phyloP scores from a whole-genome alignment of 2,888 invertebrate species.

The Calameuta filiformis region DNA sequence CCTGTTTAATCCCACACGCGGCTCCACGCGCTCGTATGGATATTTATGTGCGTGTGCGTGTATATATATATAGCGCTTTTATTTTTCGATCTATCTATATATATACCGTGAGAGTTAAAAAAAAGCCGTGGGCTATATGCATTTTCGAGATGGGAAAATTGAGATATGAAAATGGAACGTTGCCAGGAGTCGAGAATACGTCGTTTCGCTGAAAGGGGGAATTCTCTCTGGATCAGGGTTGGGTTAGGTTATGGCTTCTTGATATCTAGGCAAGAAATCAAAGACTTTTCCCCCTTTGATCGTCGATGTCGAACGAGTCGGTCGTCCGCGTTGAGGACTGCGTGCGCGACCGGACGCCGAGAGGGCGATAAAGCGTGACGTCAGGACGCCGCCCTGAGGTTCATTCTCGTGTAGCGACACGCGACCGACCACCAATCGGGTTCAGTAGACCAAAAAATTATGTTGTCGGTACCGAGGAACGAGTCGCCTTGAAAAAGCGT shows the following conservation, averaged over 20 bases:
- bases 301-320: background rate
- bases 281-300: background rate
- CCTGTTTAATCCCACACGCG: background rate
- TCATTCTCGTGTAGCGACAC: conserved; percentile 13
- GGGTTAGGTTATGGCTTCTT: background rate
- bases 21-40: background rate
- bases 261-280: background rate
- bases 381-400: conserved; percentile 12
- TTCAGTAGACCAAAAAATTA: conserved; percentile 23
- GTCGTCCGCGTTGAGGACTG: background rate
- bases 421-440: conserved; percentile 25
- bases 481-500: background rate
- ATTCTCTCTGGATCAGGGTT: background rate
- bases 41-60: background rate
- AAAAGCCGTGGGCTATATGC: background rate
- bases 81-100: background rate
- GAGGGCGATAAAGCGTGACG: conserved; percentile 13
- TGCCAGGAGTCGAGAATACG: background rate
- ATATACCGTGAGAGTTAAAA: background rate
- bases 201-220: background rate
- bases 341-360: conserved; percentile 14
- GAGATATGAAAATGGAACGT: background rate
- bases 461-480: conserved; percentile 8
- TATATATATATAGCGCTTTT: background rate
- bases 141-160: background rate